These are phyloP conservation scores for Xestia ashworthii DNA, from an alignment of 2,888 invertebrate species.

Conservation along the genomic window DNA sequence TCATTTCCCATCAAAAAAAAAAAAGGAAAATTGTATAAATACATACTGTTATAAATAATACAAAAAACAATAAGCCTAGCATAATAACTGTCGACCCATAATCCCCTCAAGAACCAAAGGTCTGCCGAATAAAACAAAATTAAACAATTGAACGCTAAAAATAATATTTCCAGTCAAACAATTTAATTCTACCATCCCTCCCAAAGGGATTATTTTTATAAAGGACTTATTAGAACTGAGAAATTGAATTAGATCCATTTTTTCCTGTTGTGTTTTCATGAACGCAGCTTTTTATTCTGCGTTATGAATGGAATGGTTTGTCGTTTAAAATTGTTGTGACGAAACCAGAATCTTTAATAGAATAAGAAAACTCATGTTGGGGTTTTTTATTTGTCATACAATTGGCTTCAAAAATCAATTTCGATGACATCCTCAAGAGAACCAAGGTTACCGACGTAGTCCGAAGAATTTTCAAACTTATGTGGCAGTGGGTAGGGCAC, in stretches of 20 bases:
- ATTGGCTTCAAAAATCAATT: neutral
- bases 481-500: too few species aligned
- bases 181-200: slow-evolving; percentile 7
- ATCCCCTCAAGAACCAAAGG: neutral
- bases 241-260: slow-evolving; percentile 20
- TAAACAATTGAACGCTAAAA: slow-evolving; percentile 24
- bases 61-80: neutral
- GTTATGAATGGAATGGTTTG: neutral
- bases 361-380: neutral
- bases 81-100: neutral
- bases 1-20: too few species aligned
- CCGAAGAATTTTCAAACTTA: too few species aligned
- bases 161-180: slow-evolving; percentile 22
- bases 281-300: neutral
- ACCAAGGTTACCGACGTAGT: too few species aligned
- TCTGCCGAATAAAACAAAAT: slow-evolving; percentile 21
- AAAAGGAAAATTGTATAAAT: too few species aligned
- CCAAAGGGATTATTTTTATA: slow-evolving; percentile 18
- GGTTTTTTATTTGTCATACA: neutral
- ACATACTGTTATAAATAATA: neutral
- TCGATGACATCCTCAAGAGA: too few species aligned
- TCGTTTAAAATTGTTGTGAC: neutral
- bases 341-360: neutral
- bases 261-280: slow-evolving; percentile 19
- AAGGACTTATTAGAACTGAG: neutral